Percentiles rank a stretch among this genome's conserved stretches.
These are phyloP conservation scores for Eira barbara DNA, from an alignment of 2,113 vertebrate genomes.

Conservation along the genomic window DNA sequence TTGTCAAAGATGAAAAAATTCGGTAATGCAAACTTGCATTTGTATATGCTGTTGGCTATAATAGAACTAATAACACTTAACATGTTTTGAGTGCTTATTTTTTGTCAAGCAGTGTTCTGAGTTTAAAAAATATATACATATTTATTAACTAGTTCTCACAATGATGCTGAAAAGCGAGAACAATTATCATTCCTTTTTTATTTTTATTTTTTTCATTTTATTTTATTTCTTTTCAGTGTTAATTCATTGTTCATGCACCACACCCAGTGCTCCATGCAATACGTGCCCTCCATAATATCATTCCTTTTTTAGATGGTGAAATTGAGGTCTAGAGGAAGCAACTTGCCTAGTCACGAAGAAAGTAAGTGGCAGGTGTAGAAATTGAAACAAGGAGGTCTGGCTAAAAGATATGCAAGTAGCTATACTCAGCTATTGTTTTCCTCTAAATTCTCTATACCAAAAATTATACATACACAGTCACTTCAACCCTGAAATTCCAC, in stretches of 20 bases:
- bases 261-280: too few species aligned
- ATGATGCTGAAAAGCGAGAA: not conserved
- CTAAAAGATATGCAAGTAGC: not conserved
- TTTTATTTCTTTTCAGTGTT: too few species aligned
- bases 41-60: not conserved
- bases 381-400: not conserved
- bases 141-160: conserved; percentile 7
- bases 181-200: not conserved
- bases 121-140: not conserved
- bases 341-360: not conserved
- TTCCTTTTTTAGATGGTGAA: not conserved
- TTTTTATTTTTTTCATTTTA: too few species aligned
- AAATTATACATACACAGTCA: not conserved
- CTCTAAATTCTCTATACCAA: not conserved
- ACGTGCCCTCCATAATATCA: not conserved
- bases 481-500: not conserved
- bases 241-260: too few species aligned
- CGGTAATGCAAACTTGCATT: not conserved
- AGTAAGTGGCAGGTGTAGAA: not conserved
- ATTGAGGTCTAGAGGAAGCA: not conserved
- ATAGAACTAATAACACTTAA: not conserved
- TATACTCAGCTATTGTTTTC: not conserved
- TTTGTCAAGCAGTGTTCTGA: not conserved
- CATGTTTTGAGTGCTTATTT: not conserved
- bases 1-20: not conserved